These are phyloP conservation scores for Grapholita molesta DNA, from an alignment of 1,140 invertebrate genomes.

Conservation along the genomic window DNA sequence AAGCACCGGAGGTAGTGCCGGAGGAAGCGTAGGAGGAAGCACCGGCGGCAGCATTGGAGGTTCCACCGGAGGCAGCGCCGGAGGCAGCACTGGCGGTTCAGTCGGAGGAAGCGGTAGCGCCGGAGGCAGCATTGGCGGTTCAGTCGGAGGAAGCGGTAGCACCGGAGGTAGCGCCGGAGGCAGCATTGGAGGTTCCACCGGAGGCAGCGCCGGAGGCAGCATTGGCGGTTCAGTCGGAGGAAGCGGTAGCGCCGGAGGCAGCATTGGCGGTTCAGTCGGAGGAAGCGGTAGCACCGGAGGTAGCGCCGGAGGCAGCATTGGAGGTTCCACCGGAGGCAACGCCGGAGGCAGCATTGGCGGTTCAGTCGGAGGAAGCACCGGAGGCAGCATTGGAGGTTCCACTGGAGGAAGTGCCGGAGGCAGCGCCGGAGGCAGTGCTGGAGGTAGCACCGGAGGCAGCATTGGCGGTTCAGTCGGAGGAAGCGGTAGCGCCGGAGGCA, in stretches of 20 bases:
- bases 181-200: no score
- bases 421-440: background rate
- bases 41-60: no score
- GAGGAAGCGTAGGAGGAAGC: background rate
- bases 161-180: no score
- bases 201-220: background rate
- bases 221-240: no score
- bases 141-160: no score
- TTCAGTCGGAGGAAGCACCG: background rate
- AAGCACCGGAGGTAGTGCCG: background rate
- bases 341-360: background rate
- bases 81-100: no score
- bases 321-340: background rate
- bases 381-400: background rate
- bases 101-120: no score
- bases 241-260: no score
- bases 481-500: background rate
- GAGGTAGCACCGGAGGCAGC: background rate
- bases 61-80: no score
- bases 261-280: no score
- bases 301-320: background rate
- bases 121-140: no score
- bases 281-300: background rate
- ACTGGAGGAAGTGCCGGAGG: background rate
- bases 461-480: no score